Base-by-base conservation (phyloP, 2,113 vertebrate species). In the Bettongia penicillata region DNA sequence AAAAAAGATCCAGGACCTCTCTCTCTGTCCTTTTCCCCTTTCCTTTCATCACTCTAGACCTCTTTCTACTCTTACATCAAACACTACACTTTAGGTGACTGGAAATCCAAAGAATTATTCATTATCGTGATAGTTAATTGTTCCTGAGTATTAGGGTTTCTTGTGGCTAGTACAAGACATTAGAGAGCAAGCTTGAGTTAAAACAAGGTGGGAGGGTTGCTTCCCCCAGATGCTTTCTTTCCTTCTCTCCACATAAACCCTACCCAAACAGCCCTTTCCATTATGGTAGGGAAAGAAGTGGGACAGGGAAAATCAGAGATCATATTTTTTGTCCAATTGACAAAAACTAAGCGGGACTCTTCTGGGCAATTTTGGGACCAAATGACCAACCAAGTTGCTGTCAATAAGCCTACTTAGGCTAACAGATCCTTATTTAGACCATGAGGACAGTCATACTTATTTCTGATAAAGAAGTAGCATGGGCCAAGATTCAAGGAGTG, bases 201-300 rank as follows among this genome's bases (percentile, higher is more conserved):
- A 47, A 28, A 28, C 53, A 14, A 53, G 47, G 48, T 24, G 8
- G 52, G 11, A 7, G 3, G 19, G 8, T 16, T 37, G 68, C n/a
- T 84, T 43, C 52, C 43, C 5, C 50, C 0, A 28, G 57, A 22
- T 49, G 19, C 14, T 28, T 8, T 0, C 26, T 2, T 37, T 48
- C 48, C 5, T 84, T 84, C 77, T 48, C 90, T 7, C 49, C 37
- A 2, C 7, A 0, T 8, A 12, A 55, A 5, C 10, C 43, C 31
- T 61, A 24, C 50, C 48, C 3, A 4, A 3, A 51, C 1, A 37
- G 22, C 0, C 0, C 0, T 26, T 6, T 19, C 7, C 53, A 0
- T 26, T 0, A 2, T 0, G 2, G 0, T 3, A 28, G 61, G 61
- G 61, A 8, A 84, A 84, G 16, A 16, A 43, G n/a, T 43, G 19